Base-by-base conservation (phyloP, 2,113 vertebrate species). In the Xerus inauris region DNA sequence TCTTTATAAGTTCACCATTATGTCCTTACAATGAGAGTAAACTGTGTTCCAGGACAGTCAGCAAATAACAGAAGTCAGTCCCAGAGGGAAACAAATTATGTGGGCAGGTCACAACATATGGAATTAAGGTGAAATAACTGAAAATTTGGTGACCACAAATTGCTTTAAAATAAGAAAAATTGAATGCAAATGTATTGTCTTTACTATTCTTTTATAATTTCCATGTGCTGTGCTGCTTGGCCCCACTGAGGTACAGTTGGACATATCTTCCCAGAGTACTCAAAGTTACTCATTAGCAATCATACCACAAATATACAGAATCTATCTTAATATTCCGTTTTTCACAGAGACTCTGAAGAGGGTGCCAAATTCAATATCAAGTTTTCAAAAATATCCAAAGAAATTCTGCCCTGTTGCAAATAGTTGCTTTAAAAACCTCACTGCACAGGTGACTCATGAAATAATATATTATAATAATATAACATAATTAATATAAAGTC, bases 381-480 rank as follows among this genome's bases (percentile, higher is more conserved):
- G 45, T 94, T 94, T 90, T 86, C 75, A 93, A 80, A 96, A 82
- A 19, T 92, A 57, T 89, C 57, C 35, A 67, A 95, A 96, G n/a
- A 89, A 89, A 81, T 77, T 84, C 57, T 93, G 57, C 47, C 47
- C 89, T 54, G 42, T 17, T 89, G 72, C 51, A 89, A 76, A 84
- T 0, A 77, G 35, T 72, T 92, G 83, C 80, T 92, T 93, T 77
- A 83, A 64, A 95, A 95, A 26, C 12, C 65, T 92, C n/a, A 69
- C 3, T 72, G 38, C 40, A 71, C 71, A 77, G 57, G 81, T 76
- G 88, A 76, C 38, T 42, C 57, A 57, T 75, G 69, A 91, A 89
- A 94, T 72, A 51, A 79, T 62, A 62, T 62, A n/a, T n/a, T n/a
- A n/a, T n/a, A n/a, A n/a, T n/a, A n/a, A n/a, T n/a, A n/a, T n/a